phyloP scores from a whole-genome alignment of 2,113 vertebrate species.

The Ctenomys sociabilis region DNA sequence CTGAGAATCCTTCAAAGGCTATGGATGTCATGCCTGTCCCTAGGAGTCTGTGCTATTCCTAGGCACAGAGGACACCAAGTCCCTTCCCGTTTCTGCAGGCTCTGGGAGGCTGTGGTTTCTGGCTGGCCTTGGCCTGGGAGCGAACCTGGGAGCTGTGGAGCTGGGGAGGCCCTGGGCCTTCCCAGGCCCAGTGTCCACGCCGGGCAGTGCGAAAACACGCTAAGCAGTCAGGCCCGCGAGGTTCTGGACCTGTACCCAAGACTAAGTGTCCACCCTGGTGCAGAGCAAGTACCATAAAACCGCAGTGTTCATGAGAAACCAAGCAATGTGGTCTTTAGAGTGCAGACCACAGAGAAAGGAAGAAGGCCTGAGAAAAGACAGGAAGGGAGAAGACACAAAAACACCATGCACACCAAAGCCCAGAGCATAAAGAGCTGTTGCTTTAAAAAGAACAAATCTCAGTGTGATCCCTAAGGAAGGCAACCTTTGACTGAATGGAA shows the following conservation, averaged over 20 bases:
- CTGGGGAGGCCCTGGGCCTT: background rate
- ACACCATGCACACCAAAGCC: background rate
- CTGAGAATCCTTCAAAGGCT: background rate
- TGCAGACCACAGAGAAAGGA: background rate
- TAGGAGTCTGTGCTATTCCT: background rate
- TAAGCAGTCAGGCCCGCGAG: background rate
- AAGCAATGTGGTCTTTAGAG: background rate
- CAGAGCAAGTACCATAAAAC: background rate
- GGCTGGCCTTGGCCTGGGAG: background rate
- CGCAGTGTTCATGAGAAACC: background rate
- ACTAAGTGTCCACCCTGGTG: background rate
- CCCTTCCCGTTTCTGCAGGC: background rate
- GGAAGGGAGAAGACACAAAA: background rate
- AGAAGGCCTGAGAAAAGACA: background rate
- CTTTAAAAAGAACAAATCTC: constrained; percentile 72
- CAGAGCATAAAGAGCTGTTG: constrained; percentile 15
- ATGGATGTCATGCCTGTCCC: background rate
- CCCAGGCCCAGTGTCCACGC: background rate
- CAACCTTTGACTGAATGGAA: constrained; percentile 52
- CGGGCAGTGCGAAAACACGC: background rate
- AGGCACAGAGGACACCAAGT: background rate
- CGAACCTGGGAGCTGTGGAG: background rate
- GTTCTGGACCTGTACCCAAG: no score
- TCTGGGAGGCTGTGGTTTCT: background rate
- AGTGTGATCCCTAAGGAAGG: constrained; percentile 50